phyloP scores from a whole-genome alignment of 2,797 vertebrate genomes.

The Sphaeramia orbicularis region DNA sequence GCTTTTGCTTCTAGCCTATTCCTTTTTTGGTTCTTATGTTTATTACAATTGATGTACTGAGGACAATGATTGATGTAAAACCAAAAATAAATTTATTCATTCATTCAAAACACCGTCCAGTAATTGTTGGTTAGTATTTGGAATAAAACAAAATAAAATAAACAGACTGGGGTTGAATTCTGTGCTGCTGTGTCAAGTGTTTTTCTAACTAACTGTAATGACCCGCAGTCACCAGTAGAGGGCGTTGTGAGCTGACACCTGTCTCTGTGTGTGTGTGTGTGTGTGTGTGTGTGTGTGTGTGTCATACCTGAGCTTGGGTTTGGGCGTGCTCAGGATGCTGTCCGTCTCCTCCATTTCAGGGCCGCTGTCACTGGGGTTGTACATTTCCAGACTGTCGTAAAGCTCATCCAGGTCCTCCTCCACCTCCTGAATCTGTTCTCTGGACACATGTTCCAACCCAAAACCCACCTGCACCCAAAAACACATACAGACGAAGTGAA shows the following conservation, averaged over 20 bases:
- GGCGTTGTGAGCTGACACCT: slow-evolving; percentile 33
- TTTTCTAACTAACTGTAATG: slow-evolving; percentile 7
- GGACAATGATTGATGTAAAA: too few relatives aligned
- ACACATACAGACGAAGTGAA: neutral
- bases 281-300: too few relatives aligned
- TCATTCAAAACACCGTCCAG: too few relatives aligned
- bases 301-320: slow-evolving; percentile 86
- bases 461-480: slow-evolving; percentile 86
- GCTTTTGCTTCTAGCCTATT: too few relatives aligned
- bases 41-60: too few relatives aligned
- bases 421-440: slow-evolving; percentile 95
- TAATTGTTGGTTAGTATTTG: too few relatives aligned
- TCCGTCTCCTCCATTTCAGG: slow-evolving; percentile 97
- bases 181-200: neutral
- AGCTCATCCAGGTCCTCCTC: slow-evolving; percentile 97
- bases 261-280: too few relatives aligned
- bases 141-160: too few relatives aligned
- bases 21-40: too few relatives aligned
- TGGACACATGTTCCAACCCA: slow-evolving; percentile 90
- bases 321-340: slow-evolving; percentile 97
- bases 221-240: slow-evolving; percentile 54
- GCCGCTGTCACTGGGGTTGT: slow-evolving; percentile 98
- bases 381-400: slow-evolving; percentile 97
- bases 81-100: too few relatives aligned
- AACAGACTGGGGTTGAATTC: too few relatives aligned